These are phyloP conservation scores for Ladona fulva DNA, from an alignment of 1,140 invertebrate genomes.

Conservation along the genomic window DNA sequence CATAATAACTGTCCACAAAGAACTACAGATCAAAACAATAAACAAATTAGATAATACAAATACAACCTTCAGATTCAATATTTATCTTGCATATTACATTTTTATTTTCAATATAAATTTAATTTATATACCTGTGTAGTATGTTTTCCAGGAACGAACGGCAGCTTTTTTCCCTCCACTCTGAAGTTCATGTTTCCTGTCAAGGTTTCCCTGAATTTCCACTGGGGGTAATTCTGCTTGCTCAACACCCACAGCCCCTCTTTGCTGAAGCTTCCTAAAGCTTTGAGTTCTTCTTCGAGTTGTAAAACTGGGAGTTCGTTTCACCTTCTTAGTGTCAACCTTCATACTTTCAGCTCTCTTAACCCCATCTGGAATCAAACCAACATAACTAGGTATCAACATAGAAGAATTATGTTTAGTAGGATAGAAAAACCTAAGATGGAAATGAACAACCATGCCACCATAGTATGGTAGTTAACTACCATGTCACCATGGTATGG, in stretches of 20 bases:
- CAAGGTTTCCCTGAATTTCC: slow-evolving; percentile 83
- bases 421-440: too few relatives aligned
- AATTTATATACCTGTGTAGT: slow-evolving; percentile 58
- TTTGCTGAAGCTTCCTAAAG: slow-evolving; percentile 62
- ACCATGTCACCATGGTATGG: too few relatives aligned
- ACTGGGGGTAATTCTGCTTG: slow-evolving; percentile 73
- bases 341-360: slow-evolving; percentile 86
- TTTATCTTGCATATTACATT: not conserved
- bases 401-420: too few relatives aligned
- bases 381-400: too few relatives aligned
- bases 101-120: not conserved
- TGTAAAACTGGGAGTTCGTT: slow-evolving; percentile 90
- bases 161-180: slow-evolving; percentile 88
- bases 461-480: too few relatives aligned
- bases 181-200: slow-evolving; percentile 90
- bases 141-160: slow-evolving; percentile 90
- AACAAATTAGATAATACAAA: not conserved
- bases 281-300: slow-evolving; percentile 77
- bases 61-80: too few relatives aligned
- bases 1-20: slow-evolving; percentile 92
- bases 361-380: not conserved
- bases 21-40: slow-evolving; percentile 41
- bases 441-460: too few relatives aligned
- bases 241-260: slow-evolving; percentile 37
- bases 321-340: slow-evolving; percentile 54